phyloP scores from a whole-genome alignment of 2,888 invertebrate species.

The Lordiphosa andalusiaca region DNA sequence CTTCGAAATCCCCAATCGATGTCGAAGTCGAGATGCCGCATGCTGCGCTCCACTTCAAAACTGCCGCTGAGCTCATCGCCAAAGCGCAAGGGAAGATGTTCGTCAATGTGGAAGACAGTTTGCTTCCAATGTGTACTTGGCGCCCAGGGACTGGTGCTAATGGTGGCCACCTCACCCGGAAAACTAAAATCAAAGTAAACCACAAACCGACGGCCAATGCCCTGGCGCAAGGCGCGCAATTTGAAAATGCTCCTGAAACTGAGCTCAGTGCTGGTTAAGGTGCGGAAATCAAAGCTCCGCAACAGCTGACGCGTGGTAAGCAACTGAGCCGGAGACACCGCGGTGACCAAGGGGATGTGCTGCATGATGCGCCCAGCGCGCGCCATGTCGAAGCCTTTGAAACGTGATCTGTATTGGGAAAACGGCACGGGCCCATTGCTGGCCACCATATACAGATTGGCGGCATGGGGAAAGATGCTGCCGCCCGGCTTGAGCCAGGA shows the following conservation, averaged over 20 bases:
- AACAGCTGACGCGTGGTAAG: constrained; percentile 25
- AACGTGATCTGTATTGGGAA: constrained; percentile 20
- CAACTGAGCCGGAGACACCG: constrained; percentile 15
- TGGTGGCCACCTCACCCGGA: neutral
- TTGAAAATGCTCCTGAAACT: constrained; percentile 35
- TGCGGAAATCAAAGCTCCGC: constrained; percentile 29
- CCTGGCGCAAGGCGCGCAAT: constrained; percentile 24
- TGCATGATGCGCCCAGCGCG: constrained; percentile 13
- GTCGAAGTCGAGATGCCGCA: constrained; percentile 40
- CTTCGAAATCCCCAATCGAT: constrained; percentile 39
- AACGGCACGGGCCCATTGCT: neutral
- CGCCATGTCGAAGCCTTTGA: constrained; percentile 29
- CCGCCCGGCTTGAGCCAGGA: constrained; percentile 41
- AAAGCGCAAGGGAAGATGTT: constrained; percentile 31
- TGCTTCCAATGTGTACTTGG: constrained; percentile 42
- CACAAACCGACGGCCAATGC: constrained; percentile 35
- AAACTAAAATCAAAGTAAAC: constrained; percentile 44
- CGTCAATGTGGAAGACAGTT: constrained; percentile 39
- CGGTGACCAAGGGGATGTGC: constrained; percentile 18
- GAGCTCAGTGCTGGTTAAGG: constrained; percentile 19
- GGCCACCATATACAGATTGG: constrained; percentile 33
- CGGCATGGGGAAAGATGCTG: constrained; percentile 34
- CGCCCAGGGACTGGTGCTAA: constrained; percentile 28
- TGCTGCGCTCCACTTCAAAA: constrained; percentile 22
- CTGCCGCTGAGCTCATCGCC: constrained; percentile 19